phyloP scores from a whole-genome alignment of 2,888 invertebrate species.

The Chydorus sphaericus region DNA sequence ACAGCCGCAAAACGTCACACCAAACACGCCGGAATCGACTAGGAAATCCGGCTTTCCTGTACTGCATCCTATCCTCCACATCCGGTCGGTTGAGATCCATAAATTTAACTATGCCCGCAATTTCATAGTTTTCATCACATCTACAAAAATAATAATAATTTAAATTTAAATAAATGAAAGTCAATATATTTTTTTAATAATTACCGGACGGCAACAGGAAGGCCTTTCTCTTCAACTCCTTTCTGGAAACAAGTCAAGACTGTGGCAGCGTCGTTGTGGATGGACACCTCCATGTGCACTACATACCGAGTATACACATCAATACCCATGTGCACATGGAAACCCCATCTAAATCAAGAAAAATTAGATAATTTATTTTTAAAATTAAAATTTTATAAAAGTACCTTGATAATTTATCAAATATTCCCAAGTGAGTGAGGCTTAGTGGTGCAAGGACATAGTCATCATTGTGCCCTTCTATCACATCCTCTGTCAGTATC shows the following conservation, averaged over 20 bases:
- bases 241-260: not conserved
- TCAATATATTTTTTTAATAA: not conserved
- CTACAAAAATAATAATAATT: not conserved
- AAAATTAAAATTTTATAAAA: not conserved
- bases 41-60: not conserved
- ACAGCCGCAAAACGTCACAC: not conserved
- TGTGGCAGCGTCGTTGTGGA: not conserved
- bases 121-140: not conserved
- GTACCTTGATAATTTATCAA: not conserved
- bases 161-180: not conserved
- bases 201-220: not conserved
- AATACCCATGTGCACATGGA: not conserved
- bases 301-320: not conserved
- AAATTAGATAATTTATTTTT: not conserved
- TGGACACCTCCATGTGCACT: not conserved
- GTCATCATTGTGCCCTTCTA: not conserved
- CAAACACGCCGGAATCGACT: not conserved
- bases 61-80: not conserved
- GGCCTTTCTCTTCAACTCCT: not conserved
- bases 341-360: not conserved
- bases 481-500: no score
- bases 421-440: not conserved
- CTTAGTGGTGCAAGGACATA: not conserved
- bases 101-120: not conserved
- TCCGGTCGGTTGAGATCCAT: not conserved